Evolutionary conservation across 2,113 vertebrate species (phyloP).

Genomic region (Elephas maximus): DNA sequence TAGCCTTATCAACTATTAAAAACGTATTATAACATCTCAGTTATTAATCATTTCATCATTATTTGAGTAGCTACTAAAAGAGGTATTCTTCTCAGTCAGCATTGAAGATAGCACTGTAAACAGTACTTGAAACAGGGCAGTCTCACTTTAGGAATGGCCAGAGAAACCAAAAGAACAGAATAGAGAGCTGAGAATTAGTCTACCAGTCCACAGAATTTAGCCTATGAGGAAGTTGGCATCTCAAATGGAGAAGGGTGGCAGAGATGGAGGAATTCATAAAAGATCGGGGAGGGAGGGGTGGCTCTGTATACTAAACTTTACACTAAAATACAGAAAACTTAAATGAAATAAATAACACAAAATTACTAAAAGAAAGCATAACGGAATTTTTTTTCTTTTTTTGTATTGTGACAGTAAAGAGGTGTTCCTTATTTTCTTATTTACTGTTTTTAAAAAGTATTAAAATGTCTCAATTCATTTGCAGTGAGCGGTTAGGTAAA

Average conservation of each 20-base stretch:
- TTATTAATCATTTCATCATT: background rate
- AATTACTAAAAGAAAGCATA: background rate
- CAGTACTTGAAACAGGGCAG: background rate
- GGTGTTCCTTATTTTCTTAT: background rate
- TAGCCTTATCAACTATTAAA: background rate
- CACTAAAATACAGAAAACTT: background rate
- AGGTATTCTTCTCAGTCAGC: background rate
- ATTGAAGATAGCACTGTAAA: background rate
- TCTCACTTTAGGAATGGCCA: background rate
- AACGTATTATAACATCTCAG: background rate
- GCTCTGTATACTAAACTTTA: background rate
- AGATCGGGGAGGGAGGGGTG: accelerated
- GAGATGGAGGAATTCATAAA: background rate
- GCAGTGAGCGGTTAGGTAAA: background rate
- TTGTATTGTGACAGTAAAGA: background rate
- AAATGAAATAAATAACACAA: background rate
- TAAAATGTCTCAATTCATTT: no score
- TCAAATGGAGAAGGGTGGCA: background rate
- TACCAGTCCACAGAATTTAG: background rate
- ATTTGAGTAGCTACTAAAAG: background rate
- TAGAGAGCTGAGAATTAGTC: background rate
- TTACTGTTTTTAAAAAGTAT: background rate
- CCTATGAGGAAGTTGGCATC: background rate
- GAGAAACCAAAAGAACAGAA: background rate
- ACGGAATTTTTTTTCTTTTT: background rate